These are phyloP conservation scores for Stichopus chloronotus DNA, from an alignment of 35 echinoderm and acorn worm species.

Conservation along the genomic window DNA sequence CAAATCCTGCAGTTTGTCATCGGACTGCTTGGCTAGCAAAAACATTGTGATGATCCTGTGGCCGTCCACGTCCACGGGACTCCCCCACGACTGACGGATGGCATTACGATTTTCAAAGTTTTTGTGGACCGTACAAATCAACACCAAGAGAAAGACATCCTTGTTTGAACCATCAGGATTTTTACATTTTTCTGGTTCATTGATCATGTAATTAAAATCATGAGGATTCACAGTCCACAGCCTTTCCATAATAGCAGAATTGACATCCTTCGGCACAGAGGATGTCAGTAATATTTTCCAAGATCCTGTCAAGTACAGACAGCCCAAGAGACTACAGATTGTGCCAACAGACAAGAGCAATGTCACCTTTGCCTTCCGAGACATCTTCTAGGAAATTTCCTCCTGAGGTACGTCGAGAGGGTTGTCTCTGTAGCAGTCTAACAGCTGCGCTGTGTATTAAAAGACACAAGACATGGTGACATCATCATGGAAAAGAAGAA, in stretches of 20 bases:
- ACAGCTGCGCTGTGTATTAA: too few species aligned
- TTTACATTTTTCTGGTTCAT: conserved; percentile 63
- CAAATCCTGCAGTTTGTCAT: conserved; percentile 65
- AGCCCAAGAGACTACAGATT: conserved; percentile 24
- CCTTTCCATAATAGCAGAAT: conserved; percentile 28
- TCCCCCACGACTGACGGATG: conserved; percentile 88
- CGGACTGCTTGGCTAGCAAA: conserved; percentile 75
- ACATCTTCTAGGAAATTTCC: neutral
- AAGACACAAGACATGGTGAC: too few species aligned
- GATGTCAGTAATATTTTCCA: conserved; percentile 40
- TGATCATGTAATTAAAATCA: conserved; percentile 68
- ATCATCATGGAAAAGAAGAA: too few species aligned
- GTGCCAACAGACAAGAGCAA: conserved; percentile 30
- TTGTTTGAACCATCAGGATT: conserved; percentile 53
- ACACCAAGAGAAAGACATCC: conserved; percentile 60
- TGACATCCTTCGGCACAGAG: conserved; percentile 10
- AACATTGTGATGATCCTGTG: conserved; percentile 84
- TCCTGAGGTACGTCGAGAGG: too few species aligned
- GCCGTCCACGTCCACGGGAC: conserved; percentile 66
- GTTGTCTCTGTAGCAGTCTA: too few species aligned
- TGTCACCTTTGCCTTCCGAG: conserved; percentile 9
- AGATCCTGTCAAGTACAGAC: conserved; percentile 32
- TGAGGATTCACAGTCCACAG: conserved; percentile 47
- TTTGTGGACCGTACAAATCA: conserved; percentile 78
- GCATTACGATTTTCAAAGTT: conserved; percentile 98